Evolutionary conservation across 2,113 vertebrate species (phyloP).

Genomic region (Oryzias javanicus): DNA sequence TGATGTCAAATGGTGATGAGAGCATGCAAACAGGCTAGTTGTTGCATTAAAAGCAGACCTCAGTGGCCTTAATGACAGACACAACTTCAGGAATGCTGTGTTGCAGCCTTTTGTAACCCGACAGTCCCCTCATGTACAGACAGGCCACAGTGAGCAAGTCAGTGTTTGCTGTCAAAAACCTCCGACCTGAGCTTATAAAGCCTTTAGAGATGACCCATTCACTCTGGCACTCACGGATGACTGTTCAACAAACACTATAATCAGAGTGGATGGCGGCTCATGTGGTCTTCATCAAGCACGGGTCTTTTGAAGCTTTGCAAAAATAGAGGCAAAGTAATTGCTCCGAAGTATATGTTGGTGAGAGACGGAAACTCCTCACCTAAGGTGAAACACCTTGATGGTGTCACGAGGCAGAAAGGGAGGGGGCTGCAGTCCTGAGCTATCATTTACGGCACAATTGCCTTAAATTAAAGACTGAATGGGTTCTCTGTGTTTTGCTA

Average conservation of each 20-base stretch:
- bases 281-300: slow-evolving; percentile 25
- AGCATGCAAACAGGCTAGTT: neutral
- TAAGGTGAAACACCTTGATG: slow-evolving; percentile 40
- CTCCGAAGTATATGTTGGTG: slow-evolving; percentile 56
- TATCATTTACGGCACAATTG: slow-evolving; percentile 31
- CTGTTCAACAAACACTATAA: slow-evolving; percentile 62
- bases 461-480: slow-evolving; percentile 36
- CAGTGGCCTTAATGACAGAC: slow-evolving; percentile 43
- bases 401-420: slow-evolving; percentile 22
- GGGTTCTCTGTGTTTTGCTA: slow-evolving; percentile 23
- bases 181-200: slow-evolving; percentile 46
- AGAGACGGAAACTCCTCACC: slow-evolving; percentile 64
- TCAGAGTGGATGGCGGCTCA: slow-evolving; percentile 42
- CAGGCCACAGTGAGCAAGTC: slow-evolving; percentile 33
- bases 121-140: slow-evolving; percentile 34
- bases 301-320: slow-evolving; percentile 59
- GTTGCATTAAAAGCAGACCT: slow-evolving; percentile 14
- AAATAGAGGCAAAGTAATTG: slow-evolving; percentile 66
- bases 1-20: neutral
- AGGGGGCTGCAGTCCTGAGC: slow-evolving; percentile 23
- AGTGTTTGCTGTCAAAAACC: slow-evolving; percentile 24
- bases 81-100: slow-evolving; percentile 12
- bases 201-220: slow-evolving; percentile 41
- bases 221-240: slow-evolving; percentile 47
- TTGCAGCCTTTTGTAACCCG: slow-evolving; percentile 35